phyloP scores from a whole-genome alignment of 2,797 vertebrate species.

The Thaleichthys pacificus region DNA sequence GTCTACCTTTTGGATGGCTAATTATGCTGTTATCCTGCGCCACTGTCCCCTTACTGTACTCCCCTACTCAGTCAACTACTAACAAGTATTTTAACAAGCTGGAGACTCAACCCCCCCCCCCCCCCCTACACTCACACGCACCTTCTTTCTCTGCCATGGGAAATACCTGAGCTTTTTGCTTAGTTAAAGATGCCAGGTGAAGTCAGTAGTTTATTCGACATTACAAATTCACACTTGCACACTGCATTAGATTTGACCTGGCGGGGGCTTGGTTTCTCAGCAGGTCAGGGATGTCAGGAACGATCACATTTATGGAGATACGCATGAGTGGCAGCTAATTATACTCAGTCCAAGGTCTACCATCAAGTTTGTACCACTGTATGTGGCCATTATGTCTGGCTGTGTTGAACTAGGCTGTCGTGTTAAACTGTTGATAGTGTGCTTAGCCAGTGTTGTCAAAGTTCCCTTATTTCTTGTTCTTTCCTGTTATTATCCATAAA shows the following conservation, averaged over 20 bases:
- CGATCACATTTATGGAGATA: not conserved
- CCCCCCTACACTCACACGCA: not conserved
- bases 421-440: slow-evolving; percentile 27
- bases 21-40: slow-evolving; percentile 49
- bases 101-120: too few species aligned
- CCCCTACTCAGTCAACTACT: not conserved
- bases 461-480: slow-evolving; percentile 19
- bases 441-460: slow-evolving; percentile 31
- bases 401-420: slow-evolving; percentile 37
- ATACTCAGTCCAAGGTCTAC: slow-evolving; percentile 30
- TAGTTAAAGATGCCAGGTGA: not conserved
- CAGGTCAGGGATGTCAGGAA: not conserved
- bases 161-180: slow-evolving; percentile 42
- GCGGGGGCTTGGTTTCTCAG: too few species aligned
- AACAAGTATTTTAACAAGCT: too few species aligned
- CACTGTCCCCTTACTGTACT: slow-evolving; percentile 35
- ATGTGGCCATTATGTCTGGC: slow-evolving; percentile 34
- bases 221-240: not conserved
- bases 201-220: too few species aligned
- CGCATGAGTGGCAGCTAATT: slow-evolving; percentile 16
- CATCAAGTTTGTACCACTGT: slow-evolving; percentile 17
- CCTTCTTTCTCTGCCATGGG: slow-evolving; percentile 41
- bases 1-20: slow-evolving; percentile 53
- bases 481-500: slow-evolving; percentile 34
- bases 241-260: not conserved